Conservation (phyloP, 2,797 vertebrate species). For the Dendrocincla fuliginosa region DNA sequence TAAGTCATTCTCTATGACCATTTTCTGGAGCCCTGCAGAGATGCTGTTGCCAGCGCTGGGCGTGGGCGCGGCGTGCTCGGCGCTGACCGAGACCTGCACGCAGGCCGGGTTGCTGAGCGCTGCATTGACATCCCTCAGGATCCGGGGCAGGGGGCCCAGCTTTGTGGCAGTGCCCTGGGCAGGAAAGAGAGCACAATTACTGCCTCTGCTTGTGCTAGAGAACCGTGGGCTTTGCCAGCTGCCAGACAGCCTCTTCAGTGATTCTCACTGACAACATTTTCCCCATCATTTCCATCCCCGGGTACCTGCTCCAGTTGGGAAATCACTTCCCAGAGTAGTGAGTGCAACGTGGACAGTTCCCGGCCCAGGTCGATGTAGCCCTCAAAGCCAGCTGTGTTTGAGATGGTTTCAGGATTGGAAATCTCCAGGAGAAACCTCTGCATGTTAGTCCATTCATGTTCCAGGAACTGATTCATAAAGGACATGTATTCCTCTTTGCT, state of each 20-base stretch:
- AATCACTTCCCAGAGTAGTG: constrained; percentile 92
- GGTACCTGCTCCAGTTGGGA: constrained; percentile 94
- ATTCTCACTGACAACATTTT: neutral
- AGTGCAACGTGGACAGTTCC: constrained; percentile 94
- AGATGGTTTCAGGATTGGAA: constrained; percentile 96
- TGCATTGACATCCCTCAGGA: constrained; percentile 90
- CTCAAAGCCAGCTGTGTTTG: constrained; percentile 95
- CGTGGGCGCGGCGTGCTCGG: constrained; percentile 83
- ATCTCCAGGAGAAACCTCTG: constrained; percentile 97
- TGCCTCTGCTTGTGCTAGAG: neutral
- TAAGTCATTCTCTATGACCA: constrained; percentile 95
- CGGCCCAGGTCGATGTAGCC: constrained; percentile 97
- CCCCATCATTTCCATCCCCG: neutral
- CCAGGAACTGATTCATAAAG: constrained; percentile 99
- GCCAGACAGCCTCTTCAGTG: neutral
- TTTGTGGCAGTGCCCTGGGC: constrained; percentile 86
- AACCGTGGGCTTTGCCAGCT: neutral
- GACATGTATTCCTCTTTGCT: constrained; percentile 99
- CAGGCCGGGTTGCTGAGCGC: constrained; percentile 89
- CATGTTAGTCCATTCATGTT: constrained; percentile 98
- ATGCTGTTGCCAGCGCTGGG: constrained; percentile 85
- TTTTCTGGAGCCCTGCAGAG: constrained; percentile 93
- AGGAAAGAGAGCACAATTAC: neutral
- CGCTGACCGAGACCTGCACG: constrained; percentile 77
- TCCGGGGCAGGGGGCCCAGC: constrained; percentile 93